Evolutionary conservation across 2,113 vertebrate species (phyloP).

Genomic region (Callipepla californica): DNA sequence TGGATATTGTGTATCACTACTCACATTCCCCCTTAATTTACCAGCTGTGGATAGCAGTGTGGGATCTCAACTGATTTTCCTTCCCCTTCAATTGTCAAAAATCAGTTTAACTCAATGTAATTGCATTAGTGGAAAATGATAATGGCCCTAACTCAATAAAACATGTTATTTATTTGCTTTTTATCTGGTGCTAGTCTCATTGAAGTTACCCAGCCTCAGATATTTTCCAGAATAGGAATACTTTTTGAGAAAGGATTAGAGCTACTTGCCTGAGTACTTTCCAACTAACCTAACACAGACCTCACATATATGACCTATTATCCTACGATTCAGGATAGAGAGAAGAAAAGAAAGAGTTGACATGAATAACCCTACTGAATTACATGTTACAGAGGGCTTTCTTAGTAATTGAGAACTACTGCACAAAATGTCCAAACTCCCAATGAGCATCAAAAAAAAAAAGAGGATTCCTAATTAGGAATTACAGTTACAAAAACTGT

Average conservation of each 20-base stretch:
- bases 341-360: neutral
- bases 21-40: neutral
- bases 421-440: neutral
- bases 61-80: neutral
- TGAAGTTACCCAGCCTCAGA: neutral
- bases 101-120: constrained; percentile 1
- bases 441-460: neutral
- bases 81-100: neutral
- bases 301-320: neutral
- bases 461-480: neutral
- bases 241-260: neutral
- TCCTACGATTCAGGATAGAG: neutral
- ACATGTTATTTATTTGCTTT: neutral
- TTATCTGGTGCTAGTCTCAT: neutral
- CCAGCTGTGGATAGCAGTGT: neutral
- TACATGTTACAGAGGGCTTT: neutral
- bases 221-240: neutral
- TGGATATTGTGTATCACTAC: neutral
- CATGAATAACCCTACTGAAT: neutral
- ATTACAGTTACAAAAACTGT: neutral
- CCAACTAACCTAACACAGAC: neutral
- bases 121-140: neutral
- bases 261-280: neutral
- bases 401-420: neutral
- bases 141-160: neutral